phyloP scores from a whole-genome alignment of 2,113 vertebrate species.

The Chaetodon trifascialis region DNA sequence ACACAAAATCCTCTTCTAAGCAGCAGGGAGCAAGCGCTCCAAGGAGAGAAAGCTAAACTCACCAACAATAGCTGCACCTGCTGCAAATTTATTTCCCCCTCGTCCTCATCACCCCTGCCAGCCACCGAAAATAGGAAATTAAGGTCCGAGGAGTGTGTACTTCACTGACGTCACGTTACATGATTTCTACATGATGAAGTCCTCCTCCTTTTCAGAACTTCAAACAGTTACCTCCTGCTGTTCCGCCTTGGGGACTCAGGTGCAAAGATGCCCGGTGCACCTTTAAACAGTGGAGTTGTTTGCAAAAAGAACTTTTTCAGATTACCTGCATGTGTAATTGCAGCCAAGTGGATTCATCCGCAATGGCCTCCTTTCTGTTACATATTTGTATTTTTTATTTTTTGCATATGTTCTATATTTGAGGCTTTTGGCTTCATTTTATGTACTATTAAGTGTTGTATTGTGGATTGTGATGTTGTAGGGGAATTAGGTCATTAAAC shows the following conservation, averaged over 20 bases:
- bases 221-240: slow-evolving; percentile 62
- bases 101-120: slow-evolving; percentile 47
- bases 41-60: slow-evolving; percentile 64
- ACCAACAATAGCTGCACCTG: slow-evolving; percentile 71
- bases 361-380: slow-evolving; percentile 1
- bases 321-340: slow-evolving; percentile 26
- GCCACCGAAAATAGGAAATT: slow-evolving; percentile 65
- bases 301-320: slow-evolving; percentile 16
- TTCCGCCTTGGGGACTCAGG: slow-evolving; percentile 30
- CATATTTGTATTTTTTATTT: background rate
- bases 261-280: slow-evolving; percentile 17
- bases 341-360: slow-evolving; percentile 25
- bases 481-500: too few relatives aligned
- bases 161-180: slow-evolving; percentile 43
- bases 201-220: slow-evolving; percentile 50
- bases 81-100: slow-evolving; percentile 63
- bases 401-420: background rate
- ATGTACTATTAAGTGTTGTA: background rate
- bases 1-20: slow-evolving; percentile 64
- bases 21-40: slow-evolving; percentile 66
- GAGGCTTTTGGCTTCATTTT: background rate
- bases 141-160: slow-evolving; percentile 56
- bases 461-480: slow-evolving; percentile 1
- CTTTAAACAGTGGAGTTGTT: slow-evolving; percentile 36
- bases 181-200: slow-evolving; percentile 53